Evolutionary conservation across 2,888 invertebrate species (phyloP), one percentile per base, ranked within the genome.

Genomic region (Heteropelma amictum): DNA sequence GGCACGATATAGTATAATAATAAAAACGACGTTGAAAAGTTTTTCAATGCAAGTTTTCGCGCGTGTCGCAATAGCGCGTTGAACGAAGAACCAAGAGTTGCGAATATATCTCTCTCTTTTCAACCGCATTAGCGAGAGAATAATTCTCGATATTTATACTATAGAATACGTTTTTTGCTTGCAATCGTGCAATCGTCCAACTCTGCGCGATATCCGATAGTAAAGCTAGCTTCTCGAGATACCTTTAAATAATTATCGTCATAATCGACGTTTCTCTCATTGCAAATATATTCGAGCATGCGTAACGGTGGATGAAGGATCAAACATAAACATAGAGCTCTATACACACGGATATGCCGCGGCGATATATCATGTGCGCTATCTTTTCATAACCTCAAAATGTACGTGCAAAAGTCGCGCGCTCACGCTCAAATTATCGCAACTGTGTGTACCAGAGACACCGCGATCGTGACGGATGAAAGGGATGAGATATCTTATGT

Each of bases 1-100:
- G 76, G 68, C 72, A 72, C 75, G 61, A 75, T 51, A 68, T n/a
- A n/a, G n/a, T n/a, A 53, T 72, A 61, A 45, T 49, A 47, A 54
- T 56, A 54, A 45, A 74, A 67, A 61, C 40, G 2, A 61, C 51
- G 12, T 68, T 45, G n/a, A 45, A 68, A 51, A 72, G 26, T 58
- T 68, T 64, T n/a, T 45, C 38, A 53, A 64, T 5, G 47, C 38
- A 72, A 53, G 68, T 76, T 56, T 58, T 68, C 40, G 68, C 68
- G 60, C 60, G 28, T 68, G 53, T 72, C 71, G 63, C n/a, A n/a
- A 68, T 76, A 72, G 73, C 73, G 49, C 68, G 17, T 65, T 53
- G 26, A n/a, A n/a, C n/a, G n/a, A n/a, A n/a, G n/a, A n/a, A n/a
- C n/a, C n/a, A n/a, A n/a, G n/a, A n/a, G n/a, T n/a, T n/a, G 10